A percentile compares a stretch with the other conserved stretches of the same genome.
phyloP scores from a whole-genome alignment of 1,140 invertebrate genomes.

The Lutraria rhynchaena region DNA sequence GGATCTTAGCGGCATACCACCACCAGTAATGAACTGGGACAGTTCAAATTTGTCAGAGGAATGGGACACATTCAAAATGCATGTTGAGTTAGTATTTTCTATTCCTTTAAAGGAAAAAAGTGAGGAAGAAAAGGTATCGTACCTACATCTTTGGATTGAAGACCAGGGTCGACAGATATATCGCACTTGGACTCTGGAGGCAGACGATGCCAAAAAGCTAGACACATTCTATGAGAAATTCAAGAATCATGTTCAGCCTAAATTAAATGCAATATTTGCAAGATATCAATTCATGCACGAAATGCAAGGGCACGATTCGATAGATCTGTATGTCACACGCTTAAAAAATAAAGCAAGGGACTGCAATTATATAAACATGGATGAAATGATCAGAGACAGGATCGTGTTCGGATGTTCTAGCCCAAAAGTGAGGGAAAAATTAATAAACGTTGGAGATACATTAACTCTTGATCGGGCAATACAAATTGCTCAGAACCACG shows the following conservation, averaged over 20 bases:
- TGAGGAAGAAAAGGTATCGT: conserved; percentile 13
- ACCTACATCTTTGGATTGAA: not conserved
- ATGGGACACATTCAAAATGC: not conserved
- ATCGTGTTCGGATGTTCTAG: conserved; percentile 59
- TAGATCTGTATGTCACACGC: conserved; percentile 3
- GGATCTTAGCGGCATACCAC: no score
- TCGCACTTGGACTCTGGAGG: not conserved
- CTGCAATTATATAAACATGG: conserved; percentile 43
- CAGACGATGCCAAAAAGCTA: not conserved
- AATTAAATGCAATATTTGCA: not conserved
- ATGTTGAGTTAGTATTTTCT: conserved; percentile 12
- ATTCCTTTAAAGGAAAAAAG: no score
- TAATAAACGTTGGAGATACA: conserved; percentile 62
- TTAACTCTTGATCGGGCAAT: conserved; percentile 57
- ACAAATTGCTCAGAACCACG: conserved; percentile 46
- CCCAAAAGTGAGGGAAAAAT: conserved; percentile 55
- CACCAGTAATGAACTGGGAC: no score
- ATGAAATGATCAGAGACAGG: conserved; percentile 57
- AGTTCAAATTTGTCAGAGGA: no score
- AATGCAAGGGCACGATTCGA: not conserved
- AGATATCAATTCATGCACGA: no score
- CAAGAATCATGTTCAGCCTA: no score
- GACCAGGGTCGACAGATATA: conserved; percentile 20
- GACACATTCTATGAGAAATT: conserved; percentile 6
- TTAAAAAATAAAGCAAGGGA: conserved; percentile 30